These are phyloP conservation scores for Aramus guarauna DNA, from an alignment of 2,113 vertebrate species.

Conservation along the genomic window DNA sequence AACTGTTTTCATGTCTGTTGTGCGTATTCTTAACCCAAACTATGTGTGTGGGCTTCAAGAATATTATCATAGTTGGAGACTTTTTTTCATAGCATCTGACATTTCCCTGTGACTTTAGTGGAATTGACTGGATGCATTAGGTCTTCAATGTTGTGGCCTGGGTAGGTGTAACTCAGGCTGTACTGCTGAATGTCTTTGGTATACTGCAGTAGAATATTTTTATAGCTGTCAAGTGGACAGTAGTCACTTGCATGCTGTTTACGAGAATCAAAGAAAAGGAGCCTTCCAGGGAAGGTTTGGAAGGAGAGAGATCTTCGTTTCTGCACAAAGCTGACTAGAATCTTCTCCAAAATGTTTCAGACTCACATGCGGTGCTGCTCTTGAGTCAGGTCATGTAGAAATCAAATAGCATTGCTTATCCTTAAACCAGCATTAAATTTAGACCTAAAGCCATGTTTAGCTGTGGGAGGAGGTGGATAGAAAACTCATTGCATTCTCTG, in stretches of 20 bases:
- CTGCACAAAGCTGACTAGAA: not conserved
- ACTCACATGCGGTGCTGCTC: not conserved
- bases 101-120: not conserved
- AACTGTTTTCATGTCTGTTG: not conserved
- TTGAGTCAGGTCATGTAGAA: not conserved
- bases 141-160: not conserved
- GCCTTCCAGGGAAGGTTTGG: not conserved
- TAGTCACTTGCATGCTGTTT: not conserved
- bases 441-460: not conserved
- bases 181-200: not conserved
- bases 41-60: not conserved
- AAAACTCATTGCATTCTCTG: not conserved
- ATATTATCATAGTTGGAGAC: not conserved
- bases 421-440: not conserved
- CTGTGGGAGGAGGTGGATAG: not conserved
- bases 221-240: not conserved
- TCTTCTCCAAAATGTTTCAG: not conserved
- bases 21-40: not conserved
- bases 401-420: not conserved
- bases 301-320: not conserved
- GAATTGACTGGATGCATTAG: not conserved
- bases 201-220: not conserved
- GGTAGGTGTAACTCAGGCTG: not conserved
- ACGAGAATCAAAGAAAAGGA: not conserved
- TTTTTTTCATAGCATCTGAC: not conserved